Conservation (phyloP, 2,888 invertebrate genomes). For the Leucophenga maculata region DNA sequence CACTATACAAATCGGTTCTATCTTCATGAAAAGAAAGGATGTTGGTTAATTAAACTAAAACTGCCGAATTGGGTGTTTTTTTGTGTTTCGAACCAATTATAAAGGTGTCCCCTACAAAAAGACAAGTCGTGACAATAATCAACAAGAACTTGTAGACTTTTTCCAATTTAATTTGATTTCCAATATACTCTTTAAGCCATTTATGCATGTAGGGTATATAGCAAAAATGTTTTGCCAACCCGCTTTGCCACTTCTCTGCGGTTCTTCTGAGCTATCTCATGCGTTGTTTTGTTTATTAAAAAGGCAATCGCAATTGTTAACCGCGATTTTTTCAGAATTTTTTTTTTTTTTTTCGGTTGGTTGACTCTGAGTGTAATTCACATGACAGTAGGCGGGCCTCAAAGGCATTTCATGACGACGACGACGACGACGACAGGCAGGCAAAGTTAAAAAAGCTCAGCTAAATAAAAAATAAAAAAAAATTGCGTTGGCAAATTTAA, state of each 20-base stretch:
- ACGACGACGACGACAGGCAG: background rate
- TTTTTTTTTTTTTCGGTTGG: constrained; percentile 25
- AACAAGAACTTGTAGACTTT: too few relatives aligned
- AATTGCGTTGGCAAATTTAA: constrained; percentile 60
- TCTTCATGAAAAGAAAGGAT: too few relatives aligned
- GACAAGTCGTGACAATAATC: too few relatives aligned
- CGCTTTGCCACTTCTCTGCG: background rate
- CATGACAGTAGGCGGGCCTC: constrained; percentile 35
- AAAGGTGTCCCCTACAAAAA: too few relatives aligned
- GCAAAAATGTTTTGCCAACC: background rate
- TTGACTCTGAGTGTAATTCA: constrained; percentile 52
- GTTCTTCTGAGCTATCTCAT: background rate
- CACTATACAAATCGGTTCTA: too few relatives aligned
- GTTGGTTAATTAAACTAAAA: too few relatives aligned
- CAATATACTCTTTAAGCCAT: too few relatives aligned
- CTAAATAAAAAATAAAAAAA: constrained; percentile 23
- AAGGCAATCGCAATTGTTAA: constrained; percentile 55
- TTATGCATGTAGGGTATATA: background rate
- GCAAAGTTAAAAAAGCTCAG: background rate
- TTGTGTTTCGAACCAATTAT: too few relatives aligned
- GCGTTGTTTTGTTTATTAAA: constrained; percentile 38
- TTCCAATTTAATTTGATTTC: too few relatives aligned
- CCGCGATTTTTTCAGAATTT: constrained; percentile 46
- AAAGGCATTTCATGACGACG: constrained; percentile 15
- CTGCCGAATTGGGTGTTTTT: too few relatives aligned